Evolutionary conservation across 2,797 vertebrate species (phyloP).

Genomic region (Naso thynnoides): DNA sequence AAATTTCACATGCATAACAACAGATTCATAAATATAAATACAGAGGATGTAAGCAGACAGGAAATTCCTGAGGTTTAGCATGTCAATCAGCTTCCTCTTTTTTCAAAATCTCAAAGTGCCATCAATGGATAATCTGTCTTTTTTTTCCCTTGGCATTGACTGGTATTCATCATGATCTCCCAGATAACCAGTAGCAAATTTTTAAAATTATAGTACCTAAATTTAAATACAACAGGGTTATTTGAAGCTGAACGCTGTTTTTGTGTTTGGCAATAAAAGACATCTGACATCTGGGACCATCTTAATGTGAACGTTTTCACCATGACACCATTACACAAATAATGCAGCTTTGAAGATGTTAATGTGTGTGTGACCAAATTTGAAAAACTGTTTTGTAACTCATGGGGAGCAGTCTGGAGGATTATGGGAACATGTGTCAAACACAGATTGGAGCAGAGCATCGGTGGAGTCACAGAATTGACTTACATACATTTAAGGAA

Average conservation of each 20-base stretch:
- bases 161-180: conserved; percentile 12
- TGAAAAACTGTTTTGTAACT: conserved; percentile 38
- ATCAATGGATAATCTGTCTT: conserved; percentile 38
- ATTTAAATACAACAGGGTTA: conserved; percentile 11
- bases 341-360: conserved; percentile 40
- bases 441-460: conserved; percentile 13
- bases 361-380: conserved; percentile 37
- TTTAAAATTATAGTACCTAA: conserved; percentile 27
- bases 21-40: conserved; percentile 44
- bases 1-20: conserved; percentile 41
- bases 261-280: conserved; percentile 22
- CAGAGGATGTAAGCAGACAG: conserved; percentile 30
- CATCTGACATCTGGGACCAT: conserved; percentile 14
- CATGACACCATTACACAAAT: conserved; percentile 43
- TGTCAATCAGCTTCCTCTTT: conserved; percentile 31
- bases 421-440: conserved; percentile 46
- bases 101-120: conserved; percentile 29
- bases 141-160: conserved; percentile 6
- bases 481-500: neutral
- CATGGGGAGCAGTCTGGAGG: conserved; percentile 10
- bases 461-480: neutral
- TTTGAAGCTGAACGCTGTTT: conserved; percentile 6
- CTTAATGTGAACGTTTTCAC: conserved; percentile 30
- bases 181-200: conserved; percentile 23
- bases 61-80: conserved; percentile 55